Conservation (phyloP, 2,888 invertebrate genomes). For the Drosophila tripunctata region DNA sequence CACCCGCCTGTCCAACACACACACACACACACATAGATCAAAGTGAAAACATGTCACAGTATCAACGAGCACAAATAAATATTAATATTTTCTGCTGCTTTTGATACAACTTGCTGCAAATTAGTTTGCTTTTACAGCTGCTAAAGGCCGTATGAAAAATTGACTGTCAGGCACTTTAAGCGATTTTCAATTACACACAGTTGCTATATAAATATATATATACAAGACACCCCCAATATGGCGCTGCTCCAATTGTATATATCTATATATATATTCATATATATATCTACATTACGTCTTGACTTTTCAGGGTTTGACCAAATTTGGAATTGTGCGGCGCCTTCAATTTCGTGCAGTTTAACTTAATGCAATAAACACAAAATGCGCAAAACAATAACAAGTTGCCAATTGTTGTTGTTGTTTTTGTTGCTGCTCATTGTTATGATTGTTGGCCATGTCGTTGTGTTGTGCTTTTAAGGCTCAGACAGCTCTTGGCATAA, state of each 20-base stretch:
- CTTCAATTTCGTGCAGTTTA: slow-evolving; percentile 40
- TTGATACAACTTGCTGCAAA: slow-evolving; percentile 23
- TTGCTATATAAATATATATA: background rate
- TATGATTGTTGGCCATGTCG: slow-evolving; percentile 45
- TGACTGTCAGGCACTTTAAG: slow-evolving; percentile 61
- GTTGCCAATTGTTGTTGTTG: slow-evolving; percentile 53
- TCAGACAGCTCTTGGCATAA: slow-evolving; percentile 65
- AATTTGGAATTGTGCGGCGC: slow-evolving; percentile 59
- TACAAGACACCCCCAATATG: slow-evolving; percentile 19
- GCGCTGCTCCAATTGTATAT: slow-evolving; percentile 20
- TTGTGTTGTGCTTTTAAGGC: slow-evolving; percentile 56
- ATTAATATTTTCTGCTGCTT: slow-evolving; percentile 52
- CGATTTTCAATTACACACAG: slow-evolving; percentile 58
- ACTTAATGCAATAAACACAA: slow-evolving; percentile 67
- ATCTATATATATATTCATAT: slow-evolving; percentile 3
- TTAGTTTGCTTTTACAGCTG: slow-evolving; percentile 60
- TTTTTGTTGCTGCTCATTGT: slow-evolving; percentile 26
- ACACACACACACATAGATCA: slow-evolving; percentile 49
- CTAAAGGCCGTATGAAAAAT: slow-evolving; percentile 52
- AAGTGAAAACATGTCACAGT: slow-evolving; percentile 59
- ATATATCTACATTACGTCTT: background rate
- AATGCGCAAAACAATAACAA: slow-evolving; percentile 60
- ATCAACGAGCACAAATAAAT: slow-evolving; percentile 59
- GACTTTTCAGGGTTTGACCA: slow-evolving; percentile 48
- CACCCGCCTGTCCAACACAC: slow-evolving; percentile 28